These are phyloP conservation scores for Prionchulus punctatus DNA, from an alignment of 2,888 invertebrate species.

Conservation along the genomic window DNA sequence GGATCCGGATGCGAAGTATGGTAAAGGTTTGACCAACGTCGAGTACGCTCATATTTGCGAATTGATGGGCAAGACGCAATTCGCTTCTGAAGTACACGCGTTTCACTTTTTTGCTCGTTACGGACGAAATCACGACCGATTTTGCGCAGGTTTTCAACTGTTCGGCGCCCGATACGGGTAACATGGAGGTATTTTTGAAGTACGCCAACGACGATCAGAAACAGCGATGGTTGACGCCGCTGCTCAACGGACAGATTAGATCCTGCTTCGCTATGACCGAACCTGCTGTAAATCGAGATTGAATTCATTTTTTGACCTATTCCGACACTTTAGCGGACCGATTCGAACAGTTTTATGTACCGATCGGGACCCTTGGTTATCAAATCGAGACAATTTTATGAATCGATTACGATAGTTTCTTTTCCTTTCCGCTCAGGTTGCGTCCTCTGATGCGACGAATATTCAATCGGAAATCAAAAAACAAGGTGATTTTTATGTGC, in stretches of 20 bases:
- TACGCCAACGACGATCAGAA: conserved; percentile 37
- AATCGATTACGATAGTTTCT: no score
- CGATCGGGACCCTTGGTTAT: no score
- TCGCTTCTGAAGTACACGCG: conserved; percentile 34
- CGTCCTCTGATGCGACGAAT: conserved; percentile 40
- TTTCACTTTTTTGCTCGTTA: conserved; percentile 4
- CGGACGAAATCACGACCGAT: not conserved
- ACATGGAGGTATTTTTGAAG: conserved; percentile 39
- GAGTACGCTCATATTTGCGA: conserved; percentile 40
- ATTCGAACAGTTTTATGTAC: no score
- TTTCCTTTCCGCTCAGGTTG: conserved; percentile 27
- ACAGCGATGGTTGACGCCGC: conserved; percentile 30
- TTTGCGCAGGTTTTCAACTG: conserved; percentile 36
- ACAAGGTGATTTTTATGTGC: conserved; percentile 34
- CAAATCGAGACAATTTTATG: no score
- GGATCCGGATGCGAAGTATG: conserved; percentile 30
- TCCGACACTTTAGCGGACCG: not conserved
- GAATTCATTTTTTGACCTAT: not conserved
- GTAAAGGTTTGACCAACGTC: conserved; percentile 36
- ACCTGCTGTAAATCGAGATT: conserved; percentile 19
- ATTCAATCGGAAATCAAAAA: conserved; percentile 35
- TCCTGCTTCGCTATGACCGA: conserved; percentile 39
- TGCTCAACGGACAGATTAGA: conserved; percentile 34
- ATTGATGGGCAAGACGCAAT: conserved; percentile 34
- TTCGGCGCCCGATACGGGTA: conserved; percentile 39